Conservation (phyloP, 2,113 vertebrate genomes). For the Crotophaga sulcirostris region DNA sequence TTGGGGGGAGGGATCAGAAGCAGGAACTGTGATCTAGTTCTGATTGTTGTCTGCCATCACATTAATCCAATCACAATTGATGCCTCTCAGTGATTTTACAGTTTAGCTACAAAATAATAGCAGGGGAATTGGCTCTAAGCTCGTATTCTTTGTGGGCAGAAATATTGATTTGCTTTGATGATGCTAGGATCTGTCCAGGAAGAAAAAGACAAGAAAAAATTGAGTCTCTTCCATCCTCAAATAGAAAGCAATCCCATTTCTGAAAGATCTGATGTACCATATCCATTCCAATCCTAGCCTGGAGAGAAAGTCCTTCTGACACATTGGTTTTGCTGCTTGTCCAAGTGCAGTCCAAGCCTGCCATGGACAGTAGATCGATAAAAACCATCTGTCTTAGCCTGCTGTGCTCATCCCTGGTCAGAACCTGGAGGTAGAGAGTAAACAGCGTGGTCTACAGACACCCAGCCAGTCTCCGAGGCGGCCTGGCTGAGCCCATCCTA, state of each 20-base stretch:
- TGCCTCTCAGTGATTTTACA: background rate
- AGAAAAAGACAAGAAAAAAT: background rate
- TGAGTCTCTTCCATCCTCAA: background rate
- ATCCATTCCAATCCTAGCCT: background rate
- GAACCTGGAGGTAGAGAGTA: background rate
- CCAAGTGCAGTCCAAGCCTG: background rate
- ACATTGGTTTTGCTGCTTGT: background rate
- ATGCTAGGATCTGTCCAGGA: background rate
- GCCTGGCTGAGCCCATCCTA: rapidly evolving
- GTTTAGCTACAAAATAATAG: slow-evolving; percentile 10
- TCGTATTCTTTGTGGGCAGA: background rate
- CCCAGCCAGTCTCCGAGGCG: background rate
- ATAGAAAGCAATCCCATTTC: background rate
- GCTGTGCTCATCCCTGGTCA: background rate
- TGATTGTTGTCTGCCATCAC: background rate
- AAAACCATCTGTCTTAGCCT: background rate
- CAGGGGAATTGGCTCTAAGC: slow-evolving; percentile 6
- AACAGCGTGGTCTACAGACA: rapidly evolving
- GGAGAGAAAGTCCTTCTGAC: background rate
- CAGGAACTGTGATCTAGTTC: background rate
- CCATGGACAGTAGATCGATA: background rate
- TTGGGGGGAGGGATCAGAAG: background rate
- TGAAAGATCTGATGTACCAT: background rate
- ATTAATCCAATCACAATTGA: background rate
- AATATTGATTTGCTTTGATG: slow-evolving; percentile 3